These are phyloP conservation scores for Drosophila lowei DNA, from an alignment of 1,140 invertebrate species.

Conservation along the genomic window DNA sequence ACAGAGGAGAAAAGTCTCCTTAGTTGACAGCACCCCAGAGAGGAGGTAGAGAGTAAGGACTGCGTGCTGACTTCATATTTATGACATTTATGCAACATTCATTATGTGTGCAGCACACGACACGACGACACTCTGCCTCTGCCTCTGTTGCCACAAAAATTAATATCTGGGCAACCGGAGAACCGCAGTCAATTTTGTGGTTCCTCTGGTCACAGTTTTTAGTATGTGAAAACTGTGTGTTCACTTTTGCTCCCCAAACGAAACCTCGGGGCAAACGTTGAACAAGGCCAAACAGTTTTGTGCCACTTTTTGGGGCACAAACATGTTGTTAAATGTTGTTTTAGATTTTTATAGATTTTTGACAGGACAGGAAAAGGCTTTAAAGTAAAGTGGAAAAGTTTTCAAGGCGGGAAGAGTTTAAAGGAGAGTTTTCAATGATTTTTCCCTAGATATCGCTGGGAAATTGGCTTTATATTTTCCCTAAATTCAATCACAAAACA, in stretches of 20 bases:
- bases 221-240: conserved; percentile 22
- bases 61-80: conserved; percentile 49
- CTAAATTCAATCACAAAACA: too few relatives aligned
- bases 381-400: too few relatives aligned
- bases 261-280: conserved; percentile 4
- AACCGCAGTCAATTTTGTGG: conserved; percentile 25
- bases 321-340: conserved; percentile 2
- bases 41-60: conserved; percentile 4
- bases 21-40: conserved; percentile 12
- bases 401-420: too few relatives aligned
- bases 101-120: conserved; percentile 56
- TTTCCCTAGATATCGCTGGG: too few relatives aligned
- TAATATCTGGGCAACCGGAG: conserved; percentile 12
- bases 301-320: neutral
- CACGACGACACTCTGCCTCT: neutral
- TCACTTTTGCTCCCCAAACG: neutral
- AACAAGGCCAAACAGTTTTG: neutral
- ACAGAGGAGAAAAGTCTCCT: neutral
- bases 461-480: too few relatives aligned
- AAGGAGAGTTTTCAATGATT: too few relatives aligned
- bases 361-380: too few relatives aligned
- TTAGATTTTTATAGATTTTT: too few relatives aligned
- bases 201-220: conserved; percentile 4
- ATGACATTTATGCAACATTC: conserved; percentile 69
- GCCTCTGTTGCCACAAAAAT: conserved; percentile 19